These are phyloP conservation scores for Phrynocephalus guinanensis DNA, from an alignment of 2,797 vertebrate species.

Conservation along the genomic window DNA sequence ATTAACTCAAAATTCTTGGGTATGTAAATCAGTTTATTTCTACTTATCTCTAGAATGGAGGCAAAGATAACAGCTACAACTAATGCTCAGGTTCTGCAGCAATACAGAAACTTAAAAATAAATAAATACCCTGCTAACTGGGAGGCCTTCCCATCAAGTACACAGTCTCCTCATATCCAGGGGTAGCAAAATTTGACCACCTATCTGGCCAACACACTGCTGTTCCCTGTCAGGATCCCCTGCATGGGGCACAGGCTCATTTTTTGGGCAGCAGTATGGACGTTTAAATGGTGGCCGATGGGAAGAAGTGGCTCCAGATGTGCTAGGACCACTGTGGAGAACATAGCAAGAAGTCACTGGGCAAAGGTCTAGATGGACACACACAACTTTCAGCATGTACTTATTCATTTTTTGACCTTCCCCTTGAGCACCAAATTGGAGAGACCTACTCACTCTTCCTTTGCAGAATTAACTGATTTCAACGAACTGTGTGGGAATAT, in stretches of 20 bases:
- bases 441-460: no score
- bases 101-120: neutral
- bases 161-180: neutral
- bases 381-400: neutral
- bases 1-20: slow-evolving; percentile 55
- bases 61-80: neutral
- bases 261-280: neutral
- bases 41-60: neutral
- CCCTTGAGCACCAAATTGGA: no score
- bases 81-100: neutral
- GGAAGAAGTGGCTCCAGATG: neutral
- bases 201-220: neutral
- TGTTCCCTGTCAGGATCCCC: neutral
- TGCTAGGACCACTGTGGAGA: neutral
- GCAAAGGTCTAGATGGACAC: neutral
- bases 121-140: neutral
- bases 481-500: no score
- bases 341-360: no score
- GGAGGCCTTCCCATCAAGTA: neutral
- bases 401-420: no score
- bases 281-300: neutral
- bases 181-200: neutral
- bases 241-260: neutral
- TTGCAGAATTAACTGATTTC: no score
- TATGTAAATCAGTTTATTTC: slow-evolving; percentile 21